These are phyloP conservation scores for Oenanthe melanoleuca DNA, from an alignment of 2,113 vertebrate species.

Conservation along the genomic window DNA sequence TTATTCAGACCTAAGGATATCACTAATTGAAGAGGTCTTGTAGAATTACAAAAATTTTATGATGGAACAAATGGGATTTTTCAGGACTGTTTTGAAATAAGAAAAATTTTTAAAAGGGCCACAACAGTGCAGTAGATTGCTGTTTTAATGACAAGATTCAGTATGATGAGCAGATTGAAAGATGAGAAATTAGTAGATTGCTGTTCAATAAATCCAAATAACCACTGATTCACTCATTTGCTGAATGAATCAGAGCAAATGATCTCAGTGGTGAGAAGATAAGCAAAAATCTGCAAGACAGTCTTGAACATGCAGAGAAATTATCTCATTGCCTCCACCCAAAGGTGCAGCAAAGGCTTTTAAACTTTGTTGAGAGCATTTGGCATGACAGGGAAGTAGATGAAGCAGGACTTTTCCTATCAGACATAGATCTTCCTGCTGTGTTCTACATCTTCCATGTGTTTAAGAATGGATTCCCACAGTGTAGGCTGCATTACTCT, in stretches of 20 bases:
- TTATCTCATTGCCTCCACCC: constrained; percentile 42
- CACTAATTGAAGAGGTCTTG: neutral
- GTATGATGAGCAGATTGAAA: neutral
- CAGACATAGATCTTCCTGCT: neutral
- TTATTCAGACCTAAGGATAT: neutral
- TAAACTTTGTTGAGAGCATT: constrained; percentile 5
- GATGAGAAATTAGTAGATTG: neutral
- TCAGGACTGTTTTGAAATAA: neutral
- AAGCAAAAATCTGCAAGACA: neutral
- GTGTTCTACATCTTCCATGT: neutral
- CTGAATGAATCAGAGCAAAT: constrained; percentile 39
- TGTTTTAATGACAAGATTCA: neutral
- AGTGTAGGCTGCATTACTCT: rapidly evolving
- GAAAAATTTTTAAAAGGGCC: neutral
- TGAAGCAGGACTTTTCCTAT: neutral
- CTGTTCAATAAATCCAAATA: constrained; percentile 44
- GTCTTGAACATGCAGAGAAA: constrained; percentile 61
- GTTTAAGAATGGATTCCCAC: neutral
- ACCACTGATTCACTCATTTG: neutral
- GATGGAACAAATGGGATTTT: constrained; percentile 23
- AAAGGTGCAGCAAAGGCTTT: constrained; percentile 23
- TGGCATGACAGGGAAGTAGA: neutral
- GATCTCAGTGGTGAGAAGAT: neutral
- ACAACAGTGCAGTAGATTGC: neutral
- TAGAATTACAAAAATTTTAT: neutral